A percentile compares a stretch with the other conserved stretches of the same genome.
These are phyloP conservation scores for Pica pica DNA, from an alignment of 2,113 vertebrate genomes.

Conservation along the genomic window DNA sequence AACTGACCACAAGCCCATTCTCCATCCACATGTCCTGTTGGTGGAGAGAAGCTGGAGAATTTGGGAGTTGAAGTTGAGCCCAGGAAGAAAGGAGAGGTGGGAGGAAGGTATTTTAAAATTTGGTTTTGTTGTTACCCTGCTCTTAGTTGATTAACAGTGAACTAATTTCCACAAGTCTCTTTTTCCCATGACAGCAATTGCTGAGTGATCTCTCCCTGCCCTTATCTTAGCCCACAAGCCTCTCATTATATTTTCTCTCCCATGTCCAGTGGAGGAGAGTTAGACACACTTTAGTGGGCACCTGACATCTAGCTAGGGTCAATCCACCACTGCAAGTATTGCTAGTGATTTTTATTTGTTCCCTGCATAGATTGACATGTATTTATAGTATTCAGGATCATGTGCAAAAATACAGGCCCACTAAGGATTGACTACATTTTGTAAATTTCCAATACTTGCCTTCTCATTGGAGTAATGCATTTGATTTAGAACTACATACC, in stretches of 20 bases:
- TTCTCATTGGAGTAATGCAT: neutral
- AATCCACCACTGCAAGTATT: neutral
- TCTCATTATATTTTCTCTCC: neutral
- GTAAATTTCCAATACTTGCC: neutral
- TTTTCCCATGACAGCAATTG: neutral
- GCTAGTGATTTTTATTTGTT: neutral
- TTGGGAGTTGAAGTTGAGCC: accelerated
- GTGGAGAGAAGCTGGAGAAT: neutral
- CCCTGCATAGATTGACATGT: neutral
- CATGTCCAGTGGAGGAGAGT: neutral
- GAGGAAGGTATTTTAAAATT: neutral
- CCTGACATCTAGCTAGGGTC: neutral
- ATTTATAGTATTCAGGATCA: neutral
- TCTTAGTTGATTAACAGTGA: neutral
- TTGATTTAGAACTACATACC: neutral
- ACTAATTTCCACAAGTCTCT: neutral
- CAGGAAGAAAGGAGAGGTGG: neutral
- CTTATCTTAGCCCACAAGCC: neutral
- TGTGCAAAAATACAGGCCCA: neutral
- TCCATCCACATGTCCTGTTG: accelerated
- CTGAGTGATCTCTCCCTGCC: neutral
- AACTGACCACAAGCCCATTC: accelerated
- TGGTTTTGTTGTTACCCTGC: accelerated
- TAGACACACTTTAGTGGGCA: neutral
- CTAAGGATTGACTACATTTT: neutral